Base-by-base conservation (phyloP, 2,113 vertebrate species). In the Campylomormyrus tamandua region DNA sequence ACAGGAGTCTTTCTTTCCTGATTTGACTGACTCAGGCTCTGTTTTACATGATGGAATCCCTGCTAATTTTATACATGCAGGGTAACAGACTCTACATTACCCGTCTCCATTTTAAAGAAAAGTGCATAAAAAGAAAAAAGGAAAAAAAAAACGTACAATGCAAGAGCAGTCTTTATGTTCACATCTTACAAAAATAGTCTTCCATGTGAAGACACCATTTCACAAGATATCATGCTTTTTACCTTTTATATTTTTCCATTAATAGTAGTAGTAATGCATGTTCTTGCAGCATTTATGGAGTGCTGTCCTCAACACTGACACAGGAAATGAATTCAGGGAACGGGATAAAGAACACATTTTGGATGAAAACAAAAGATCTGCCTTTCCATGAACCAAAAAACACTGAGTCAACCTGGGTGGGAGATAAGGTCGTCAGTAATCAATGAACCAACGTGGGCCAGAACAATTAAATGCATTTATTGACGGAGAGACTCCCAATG, bases 401-500 rank as follows among this genome's bases (percentile, higher is more conserved):
- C 85, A 52, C 85, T 50, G 49, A 52, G 8, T 62, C 15, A 50
- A 31, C 52, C 49, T 53, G 86, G 27, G 27, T 56, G 27, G 24
- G 53, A 50, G 87, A 88, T n/a, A 66, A n/a, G 31, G 50, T 35
- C 39, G 19, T 62, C 24, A 42, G 35, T 19, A 50, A 56, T 56
- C 88, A 89, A 83, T 83, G 88, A 4, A 5, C 49, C 5, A 52
- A 15, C 48, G 48, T 24, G 35, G 39, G 42, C 77, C 52, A 27
- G 80, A 48, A 10, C 50, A 83, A 83, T 84, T 85, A 45, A 50
- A 83, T 62, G 77, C n/a, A 85, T 89, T 85, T 89, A 89, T 89
- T 84, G 50, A 89, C 62, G 45, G 39, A 62, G 39, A 62, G 52
- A 35, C 1, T 39, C 39, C 48, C 56, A 88, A 31, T 39, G 19